A percentile compares a stretch with the other conserved stretches of the same genome.
Evolutionary conservation across 1,140 invertebrate species (phyloP).

Genomic region (Macrocentrus cingulum): DNA sequence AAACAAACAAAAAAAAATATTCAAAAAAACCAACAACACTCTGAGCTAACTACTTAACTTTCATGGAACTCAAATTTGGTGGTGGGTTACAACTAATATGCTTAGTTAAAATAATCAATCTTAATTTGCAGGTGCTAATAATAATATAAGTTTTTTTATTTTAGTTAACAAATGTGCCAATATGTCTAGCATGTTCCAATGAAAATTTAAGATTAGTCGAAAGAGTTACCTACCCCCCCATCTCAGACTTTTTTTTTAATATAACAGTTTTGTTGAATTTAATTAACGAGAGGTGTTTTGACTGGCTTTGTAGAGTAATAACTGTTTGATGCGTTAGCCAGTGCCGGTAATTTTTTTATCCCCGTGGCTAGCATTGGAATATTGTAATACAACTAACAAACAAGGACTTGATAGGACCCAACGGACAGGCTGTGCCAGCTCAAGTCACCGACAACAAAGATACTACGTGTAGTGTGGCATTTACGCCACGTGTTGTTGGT

Average conservation of each 20-base stretch:
- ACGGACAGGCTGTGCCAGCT: constrained; percentile 82
- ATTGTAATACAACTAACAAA: constrained; percentile 56
- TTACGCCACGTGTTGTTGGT: constrained; percentile 81
- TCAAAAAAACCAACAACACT: constrained; percentile 34
- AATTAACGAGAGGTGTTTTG: background rate
- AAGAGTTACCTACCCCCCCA: constrained; percentile 9
- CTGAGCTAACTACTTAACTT: constrained; percentile 37
- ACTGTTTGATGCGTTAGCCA: background rate
- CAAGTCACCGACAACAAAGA: constrained; percentile 79
- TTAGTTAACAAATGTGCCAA: background rate
- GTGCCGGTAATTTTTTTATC: too few relatives aligned
- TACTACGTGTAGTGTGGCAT: constrained; percentile 81
- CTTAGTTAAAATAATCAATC: too few relatives aligned
- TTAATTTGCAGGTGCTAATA: constrained; percentile 17
- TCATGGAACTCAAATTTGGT: constrained; percentile 43
- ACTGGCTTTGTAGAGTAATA: background rate
- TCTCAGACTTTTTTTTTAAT: background rate
- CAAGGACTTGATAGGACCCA: constrained; percentile 72
- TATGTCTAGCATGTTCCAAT: constrained; percentile 1
- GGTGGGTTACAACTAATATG: constrained; percentile 50
- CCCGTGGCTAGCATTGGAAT: constrained; percentile 44
- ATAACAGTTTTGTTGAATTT: too few relatives aligned
- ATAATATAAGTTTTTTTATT: constrained; percentile 10
- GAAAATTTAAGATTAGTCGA: background rate
- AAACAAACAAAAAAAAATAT: constrained; percentile 39